Evolutionary conservation across 2,888 invertebrate species (phyloP).

Genomic region (Itoplectis maculator): DNA sequence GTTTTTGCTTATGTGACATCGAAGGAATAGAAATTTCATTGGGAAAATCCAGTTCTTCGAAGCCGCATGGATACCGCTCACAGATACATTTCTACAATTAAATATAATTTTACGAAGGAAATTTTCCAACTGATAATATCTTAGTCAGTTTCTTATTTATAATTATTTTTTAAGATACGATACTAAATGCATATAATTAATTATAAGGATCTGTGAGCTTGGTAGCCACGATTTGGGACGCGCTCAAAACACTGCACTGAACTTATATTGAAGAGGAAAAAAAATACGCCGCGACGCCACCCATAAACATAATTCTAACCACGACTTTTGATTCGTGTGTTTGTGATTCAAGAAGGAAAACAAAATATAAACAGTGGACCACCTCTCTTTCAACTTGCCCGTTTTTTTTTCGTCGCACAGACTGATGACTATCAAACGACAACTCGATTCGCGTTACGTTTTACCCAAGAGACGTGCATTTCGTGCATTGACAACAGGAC

Average conservation of each 20-base stretch:
- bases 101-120: neutral
- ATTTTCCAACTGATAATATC: neutral
- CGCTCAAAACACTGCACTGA: slow-evolving; percentile 81
- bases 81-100: slow-evolving; percentile 1
- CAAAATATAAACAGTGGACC: slow-evolving; percentile 75
- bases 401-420: slow-evolving; percentile 31
- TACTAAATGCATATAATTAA: no score
- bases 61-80: slow-evolving; percentile 33
- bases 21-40: slow-evolving; percentile 20
- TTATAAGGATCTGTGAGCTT: slow-evolving; percentile 34
- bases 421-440: neutral
- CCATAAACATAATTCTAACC: slow-evolving; percentile 44
- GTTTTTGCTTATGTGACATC: slow-evolving; percentile 8
- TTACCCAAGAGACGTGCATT: slow-evolving; percentile 36
- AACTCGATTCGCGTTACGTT: slow-evolving; percentile 20
- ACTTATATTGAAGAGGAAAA: slow-evolving; percentile 34
- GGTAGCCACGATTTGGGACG: slow-evolving; percentile 66
- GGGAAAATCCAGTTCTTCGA: slow-evolving; percentile 40
- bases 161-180: no score
- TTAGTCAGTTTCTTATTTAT: neutral
- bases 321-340: slow-evolving; percentile 41
- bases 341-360: slow-evolving; percentile 24
- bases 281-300: slow-evolving; percentile 64
- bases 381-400: slow-evolving; percentile 71
- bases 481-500: slow-evolving; percentile 9